phyloP scores from a whole-genome alignment of 2,113 vertebrate species.

The Nettapus auritus region DNA sequence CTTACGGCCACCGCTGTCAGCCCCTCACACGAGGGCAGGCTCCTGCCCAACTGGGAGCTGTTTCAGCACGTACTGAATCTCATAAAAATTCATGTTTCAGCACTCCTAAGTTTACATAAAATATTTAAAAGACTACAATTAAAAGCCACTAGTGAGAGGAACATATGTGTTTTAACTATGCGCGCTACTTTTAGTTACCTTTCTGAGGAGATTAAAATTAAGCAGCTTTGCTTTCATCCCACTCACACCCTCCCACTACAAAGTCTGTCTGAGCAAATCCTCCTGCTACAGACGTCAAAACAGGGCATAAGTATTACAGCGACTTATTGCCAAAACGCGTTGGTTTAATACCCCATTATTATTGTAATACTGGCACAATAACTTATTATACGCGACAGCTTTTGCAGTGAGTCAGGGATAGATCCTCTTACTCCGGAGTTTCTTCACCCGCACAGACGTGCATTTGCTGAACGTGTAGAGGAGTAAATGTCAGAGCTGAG shows the following conservation, averaged over 20 bases:
- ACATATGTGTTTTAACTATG: background rate
- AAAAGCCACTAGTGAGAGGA: background rate
- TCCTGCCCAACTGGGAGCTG: background rate
- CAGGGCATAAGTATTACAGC: conserved; percentile 47
- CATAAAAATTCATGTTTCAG: background rate
- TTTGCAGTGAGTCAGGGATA: conserved; percentile 23
- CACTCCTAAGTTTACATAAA: conserved; percentile 13
- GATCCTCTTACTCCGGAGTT: conserved; percentile 2
- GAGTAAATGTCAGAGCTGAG: background rate
- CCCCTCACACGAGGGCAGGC: background rate
- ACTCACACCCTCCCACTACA: conserved; percentile 46
- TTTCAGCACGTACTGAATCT: rapidly evolving
- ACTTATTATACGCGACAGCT: conserved; percentile 7
- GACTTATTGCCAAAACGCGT: conserved; percentile 34
- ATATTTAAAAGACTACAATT: conserved; percentile 1
- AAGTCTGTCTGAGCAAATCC: conserved; percentile 62
- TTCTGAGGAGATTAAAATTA: conserved; percentile 64
- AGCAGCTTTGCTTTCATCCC: conserved; percentile 59
- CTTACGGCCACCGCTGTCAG: background rate
- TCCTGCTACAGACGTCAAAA: conserved; percentile 55
- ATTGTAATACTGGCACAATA: conserved; percentile 40
- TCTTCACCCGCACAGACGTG: background rate
- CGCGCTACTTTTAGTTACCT: conserved; percentile 33
- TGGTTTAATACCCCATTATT: conserved; percentile 51
- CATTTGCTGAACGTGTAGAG: background rate